Base-by-base conservation (phyloP, 2,888 invertebrate species). In the Thecocarcelia acutangulata region DNA sequence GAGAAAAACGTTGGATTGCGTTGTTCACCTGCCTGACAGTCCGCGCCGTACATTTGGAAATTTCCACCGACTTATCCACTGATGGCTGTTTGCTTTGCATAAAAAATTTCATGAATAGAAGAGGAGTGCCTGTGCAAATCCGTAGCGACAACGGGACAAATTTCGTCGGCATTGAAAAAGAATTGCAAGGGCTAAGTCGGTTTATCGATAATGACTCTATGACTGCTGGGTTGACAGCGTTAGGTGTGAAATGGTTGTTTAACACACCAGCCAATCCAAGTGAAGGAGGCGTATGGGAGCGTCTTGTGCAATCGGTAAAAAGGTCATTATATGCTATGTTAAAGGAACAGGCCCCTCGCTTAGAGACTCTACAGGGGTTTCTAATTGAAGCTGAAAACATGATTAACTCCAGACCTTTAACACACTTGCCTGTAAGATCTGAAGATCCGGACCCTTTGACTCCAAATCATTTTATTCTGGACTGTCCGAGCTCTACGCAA, bases 201-300 rank as follows among this genome's bases (percentile, higher is more conserved):
- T 76, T 66, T 37, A n/a, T 64, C 1, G 74, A 75, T 12, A 40
- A 66, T 11, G 52, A 70, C 11, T 12, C 8, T 3, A 37, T 77
- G 24, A 58, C 37, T 2, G n/a, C 42, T 2, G 8, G 11, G 6
- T 33, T 73, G 2, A 15, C 75, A 0, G 44, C 78, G 0, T 4
- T 76, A 3, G 76, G 68, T 3, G 64, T 80, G 1, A 54, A 76
- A 19, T 83, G 81, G 80, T 56, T 52, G 3, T 84, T 79, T 19
- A 83, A 83, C 50, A 78, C 73, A 1, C 83, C 83, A n/a, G 33
- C 52, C 3, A 48, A 82, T 19, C 84, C 83, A 1, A 50, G 63
- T 15, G 83, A 82, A 61, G 85, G 85, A 5, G 86, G 85, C 0
- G 68, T 80, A 21, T 86, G 86, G 86, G 82, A 84, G n/a, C 37